Evolutionary conservation across 2,888 invertebrate genomes (phyloP).

Genomic region (Liodrosophila aerea): DNA sequence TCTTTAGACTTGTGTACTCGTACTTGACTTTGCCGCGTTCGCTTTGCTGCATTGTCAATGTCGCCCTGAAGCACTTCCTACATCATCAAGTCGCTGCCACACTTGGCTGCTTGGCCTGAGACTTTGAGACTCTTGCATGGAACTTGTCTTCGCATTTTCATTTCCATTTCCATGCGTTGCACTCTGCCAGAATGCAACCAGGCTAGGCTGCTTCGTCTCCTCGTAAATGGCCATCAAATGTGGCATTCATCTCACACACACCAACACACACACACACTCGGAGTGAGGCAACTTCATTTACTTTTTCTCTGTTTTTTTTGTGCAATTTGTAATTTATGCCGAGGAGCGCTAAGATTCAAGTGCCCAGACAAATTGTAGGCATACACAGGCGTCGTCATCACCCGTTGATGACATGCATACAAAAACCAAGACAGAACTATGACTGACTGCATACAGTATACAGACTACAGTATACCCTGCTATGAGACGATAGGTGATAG

Average conservation of each 20-base stretch:
- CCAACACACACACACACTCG: not conserved
- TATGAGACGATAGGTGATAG: too few relatives aligned
- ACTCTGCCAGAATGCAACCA: constrained; percentile 63
- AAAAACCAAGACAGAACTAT: constrained; percentile 21
- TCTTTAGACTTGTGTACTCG: constrained; percentile 19
- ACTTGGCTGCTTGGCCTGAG: constrained; percentile 52
- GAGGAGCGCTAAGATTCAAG: constrained; percentile 48
- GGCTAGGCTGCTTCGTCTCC: constrained; percentile 50
- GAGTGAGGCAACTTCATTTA: constrained; percentile 47
- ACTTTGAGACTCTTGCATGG: constrained; percentile 21
- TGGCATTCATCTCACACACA: constrained; percentile 49
- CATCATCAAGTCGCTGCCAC: constrained; percentile 65
- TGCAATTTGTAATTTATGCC: constrained; percentile 72
- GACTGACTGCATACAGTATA: not conserved
- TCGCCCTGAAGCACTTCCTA: constrained; percentile 67
- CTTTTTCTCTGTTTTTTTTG: constrained; percentile 28
- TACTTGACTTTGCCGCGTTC: constrained; percentile 32
- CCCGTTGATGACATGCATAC: constrained; percentile 49
- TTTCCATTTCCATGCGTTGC: constrained; percentile 42
- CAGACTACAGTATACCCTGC: constrained; percentile 23
- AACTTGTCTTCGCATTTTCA: constrained; percentile 17
- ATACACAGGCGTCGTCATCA: constrained; percentile 26
- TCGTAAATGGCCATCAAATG: constrained; percentile 56
- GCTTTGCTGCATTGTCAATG: constrained; percentile 70
- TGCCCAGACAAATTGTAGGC: constrained; percentile 61